A percentile compares a stretch with the other conserved stretches of the same genome.
These are phyloP conservation scores for Catostomus latipinnis DNA, from an alignment of 2,797 vertebrate species.

Conservation along the genomic window DNA sequence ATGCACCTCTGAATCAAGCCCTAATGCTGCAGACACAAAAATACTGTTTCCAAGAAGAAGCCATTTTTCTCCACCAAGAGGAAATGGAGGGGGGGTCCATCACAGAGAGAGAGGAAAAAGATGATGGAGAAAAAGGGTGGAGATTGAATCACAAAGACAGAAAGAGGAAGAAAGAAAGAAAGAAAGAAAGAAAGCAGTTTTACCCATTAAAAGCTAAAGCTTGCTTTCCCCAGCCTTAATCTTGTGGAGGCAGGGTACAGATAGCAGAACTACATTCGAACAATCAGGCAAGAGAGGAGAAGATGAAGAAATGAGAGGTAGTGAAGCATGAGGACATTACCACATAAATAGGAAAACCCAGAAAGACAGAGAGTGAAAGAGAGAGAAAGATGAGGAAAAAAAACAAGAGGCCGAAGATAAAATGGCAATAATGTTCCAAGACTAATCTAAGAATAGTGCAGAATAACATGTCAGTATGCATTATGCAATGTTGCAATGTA, in stretches of 20 bases:
- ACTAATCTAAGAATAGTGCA: neutral
- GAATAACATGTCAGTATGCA: slow-evolving; percentile 8
- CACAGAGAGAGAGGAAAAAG: neutral
- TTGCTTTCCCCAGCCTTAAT: slow-evolving; percentile 63
- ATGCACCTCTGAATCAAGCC: slow-evolving; percentile 79
- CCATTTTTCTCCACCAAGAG: slow-evolving; percentile 68
- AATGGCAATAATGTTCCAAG: slow-evolving; percentile 14
- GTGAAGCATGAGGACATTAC: slow-evolving; percentile 69
- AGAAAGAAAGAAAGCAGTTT: slow-evolving; percentile 15
- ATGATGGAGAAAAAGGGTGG: neutral
- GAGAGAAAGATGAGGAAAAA: slow-evolving; percentile 5
- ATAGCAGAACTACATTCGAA: slow-evolving; percentile 61
- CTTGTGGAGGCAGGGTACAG: slow-evolving; percentile 60
- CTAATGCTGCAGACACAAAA: slow-evolving; percentile 75
- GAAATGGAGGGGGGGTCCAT: neutral
- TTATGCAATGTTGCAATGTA: neutral
- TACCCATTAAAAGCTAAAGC: slow-evolving; percentile 45
- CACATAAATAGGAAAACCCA: slow-evolving; percentile 67
- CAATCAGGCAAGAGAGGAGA: slow-evolving; percentile 62
- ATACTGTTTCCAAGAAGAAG: slow-evolving; percentile 71
- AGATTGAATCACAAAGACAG: neutral
- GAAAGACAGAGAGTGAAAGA: neutral
- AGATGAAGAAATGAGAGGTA: slow-evolving; percentile 59
- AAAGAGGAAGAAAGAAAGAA: slow-evolving; percentile 39
- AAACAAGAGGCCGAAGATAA: slow-evolving; percentile 16